A percentile compares a stretch with the other conserved stretches of the same genome.
phyloP scores from a whole-genome alignment of 2,888 invertebrate species.

The Nomada lathburiana region DNA sequence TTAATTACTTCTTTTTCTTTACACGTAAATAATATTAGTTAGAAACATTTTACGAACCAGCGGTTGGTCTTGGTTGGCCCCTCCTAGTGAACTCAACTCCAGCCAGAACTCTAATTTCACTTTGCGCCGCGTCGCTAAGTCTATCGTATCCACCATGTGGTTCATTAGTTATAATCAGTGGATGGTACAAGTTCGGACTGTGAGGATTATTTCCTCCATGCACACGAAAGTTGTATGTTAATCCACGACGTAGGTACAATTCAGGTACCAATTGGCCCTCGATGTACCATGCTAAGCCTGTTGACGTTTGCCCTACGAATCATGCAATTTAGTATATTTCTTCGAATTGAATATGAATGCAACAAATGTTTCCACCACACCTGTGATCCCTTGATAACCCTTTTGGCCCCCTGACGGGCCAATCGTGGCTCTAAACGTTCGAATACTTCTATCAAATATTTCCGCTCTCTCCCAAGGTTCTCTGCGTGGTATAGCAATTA shows the following conservation, averaged over 20 bases:
- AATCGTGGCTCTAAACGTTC: slow-evolving; percentile 92
- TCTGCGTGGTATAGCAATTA: slow-evolving; percentile 65
- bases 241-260: slow-evolving; percentile 93
- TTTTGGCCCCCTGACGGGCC: slow-evolving; percentile 93
- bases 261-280: slow-evolving; percentile 96
- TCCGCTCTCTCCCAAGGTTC: slow-evolving; percentile 85
- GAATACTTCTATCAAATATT: slow-evolving; percentile 87
- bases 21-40: not conserved
- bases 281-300: slow-evolving; percentile 95
- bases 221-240: slow-evolving; percentile 93
- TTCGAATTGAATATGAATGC: not conserved
- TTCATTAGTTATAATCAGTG: slow-evolving; percentile 94
- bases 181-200: slow-evolving; percentile 93
- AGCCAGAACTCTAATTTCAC: slow-evolving; percentile 90
- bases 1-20: not conserved
- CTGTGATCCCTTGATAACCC: slow-evolving; percentile 91
- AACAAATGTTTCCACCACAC: slow-evolving; percentile 78
- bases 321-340: not conserved
- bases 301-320: slow-evolving; percentile 87
- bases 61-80: slow-evolving; percentile 91
- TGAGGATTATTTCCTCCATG: slow-evolving; percentile 95
- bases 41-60: slow-evolving; percentile 83
- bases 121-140: slow-evolving; percentile 89
- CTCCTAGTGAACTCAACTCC: slow-evolving; percentile 93
- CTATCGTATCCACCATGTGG: slow-evolving; percentile 93